phyloP scores from a whole-genome alignment of 1,140 invertebrate genomes.

The Glomeris maerens region DNA sequence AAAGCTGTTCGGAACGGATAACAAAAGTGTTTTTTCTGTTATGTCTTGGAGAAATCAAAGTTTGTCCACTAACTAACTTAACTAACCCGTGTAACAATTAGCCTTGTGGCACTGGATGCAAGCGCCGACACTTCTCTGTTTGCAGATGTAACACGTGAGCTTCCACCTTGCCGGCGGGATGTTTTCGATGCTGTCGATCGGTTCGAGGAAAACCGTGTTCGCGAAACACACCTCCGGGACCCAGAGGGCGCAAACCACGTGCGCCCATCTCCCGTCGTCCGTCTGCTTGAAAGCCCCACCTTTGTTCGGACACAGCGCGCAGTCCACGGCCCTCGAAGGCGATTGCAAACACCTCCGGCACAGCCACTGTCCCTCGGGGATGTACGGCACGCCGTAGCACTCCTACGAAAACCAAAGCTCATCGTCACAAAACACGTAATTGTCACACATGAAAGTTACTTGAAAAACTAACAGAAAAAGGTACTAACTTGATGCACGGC shows the following conservation, averaged over 20 bases:
- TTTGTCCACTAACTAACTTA: not conserved
- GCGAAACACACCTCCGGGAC: slow-evolving; percentile 97
- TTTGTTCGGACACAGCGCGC: slow-evolving; percentile 92
- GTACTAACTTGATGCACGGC: slow-evolving; percentile 72
- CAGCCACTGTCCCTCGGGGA: slow-evolving; percentile 97
- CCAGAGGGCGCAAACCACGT: slow-evolving; percentile 97
- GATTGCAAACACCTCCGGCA: slow-evolving; percentile 89
- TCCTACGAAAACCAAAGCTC: slow-evolving; percentile 45
- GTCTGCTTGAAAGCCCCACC: slow-evolving; percentile 98
- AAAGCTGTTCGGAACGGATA: slow-evolving; percentile 45
- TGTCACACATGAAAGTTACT: not conserved
- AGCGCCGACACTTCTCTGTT: slow-evolving; percentile 80
- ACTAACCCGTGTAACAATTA: slow-evolving; percentile 67
- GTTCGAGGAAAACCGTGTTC: slow-evolving; percentile 93
- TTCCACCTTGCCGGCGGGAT: slow-evolving; percentile 92
- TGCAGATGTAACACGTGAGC: slow-evolving; percentile 90
- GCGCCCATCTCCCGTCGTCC: slow-evolving; percentile 88
- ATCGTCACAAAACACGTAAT: not conserved
- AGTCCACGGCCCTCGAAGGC: slow-evolving; percentile 87
- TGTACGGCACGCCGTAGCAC: slow-evolving; percentile 98
- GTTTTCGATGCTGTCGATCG: slow-evolving; percentile 88
- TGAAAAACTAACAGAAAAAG: slow-evolving; percentile 9
- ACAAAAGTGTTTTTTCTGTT: not conserved
- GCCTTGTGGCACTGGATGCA: slow-evolving; percentile 96
- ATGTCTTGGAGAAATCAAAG: not conserved